These are phyloP conservation scores for Rhagonycha lutea DNA, from an alignment of 2,888 invertebrate species.

Conservation along the genomic window DNA sequence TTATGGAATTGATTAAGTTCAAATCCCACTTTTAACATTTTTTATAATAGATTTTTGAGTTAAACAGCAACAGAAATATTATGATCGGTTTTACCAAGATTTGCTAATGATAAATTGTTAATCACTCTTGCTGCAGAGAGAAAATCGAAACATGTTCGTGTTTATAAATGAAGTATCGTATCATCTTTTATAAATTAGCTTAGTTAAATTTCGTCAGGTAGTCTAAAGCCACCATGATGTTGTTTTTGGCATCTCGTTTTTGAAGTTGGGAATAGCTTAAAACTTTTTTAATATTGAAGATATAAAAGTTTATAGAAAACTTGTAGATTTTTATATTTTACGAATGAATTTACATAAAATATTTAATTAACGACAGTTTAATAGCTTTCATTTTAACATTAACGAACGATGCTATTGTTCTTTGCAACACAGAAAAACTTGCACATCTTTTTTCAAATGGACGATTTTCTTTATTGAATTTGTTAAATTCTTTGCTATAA, in stretches of 20 bases:
- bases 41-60: background rate
- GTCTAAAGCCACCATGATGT: background rate
- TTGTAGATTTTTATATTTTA: background rate
- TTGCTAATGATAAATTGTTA: background rate
- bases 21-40: background rate
- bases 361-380: background rate
- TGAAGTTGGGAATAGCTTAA: constrained; percentile 1
- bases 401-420: background rate
- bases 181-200: background rate
- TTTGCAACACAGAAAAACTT: background rate
- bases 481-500: background rate
- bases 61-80: background rate
- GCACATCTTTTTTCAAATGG: background rate
- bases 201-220: background rate
- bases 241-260: background rate
- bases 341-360: background rate
- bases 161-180: background rate
- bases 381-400: background rate
- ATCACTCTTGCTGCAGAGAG: background rate
- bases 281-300: constrained; percentile 4
- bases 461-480: background rate
- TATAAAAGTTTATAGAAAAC: background rate
- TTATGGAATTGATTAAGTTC: background rate
- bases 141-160: background rate
- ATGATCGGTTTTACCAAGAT: background rate